phyloP scores from a whole-genome alignment of 2,113 vertebrate species.

The Erinaceus europaeus region DNA sequence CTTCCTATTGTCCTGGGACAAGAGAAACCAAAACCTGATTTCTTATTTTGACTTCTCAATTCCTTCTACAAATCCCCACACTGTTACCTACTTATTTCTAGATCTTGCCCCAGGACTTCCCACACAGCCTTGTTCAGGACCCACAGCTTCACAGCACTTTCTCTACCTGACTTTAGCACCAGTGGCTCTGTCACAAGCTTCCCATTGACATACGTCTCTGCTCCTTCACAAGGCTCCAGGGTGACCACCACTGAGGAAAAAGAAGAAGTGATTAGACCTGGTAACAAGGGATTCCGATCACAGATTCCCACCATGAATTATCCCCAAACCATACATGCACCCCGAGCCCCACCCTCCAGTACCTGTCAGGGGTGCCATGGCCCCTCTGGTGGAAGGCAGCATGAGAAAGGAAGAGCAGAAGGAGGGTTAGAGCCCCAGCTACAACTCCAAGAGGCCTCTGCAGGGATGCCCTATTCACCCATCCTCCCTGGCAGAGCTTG shows the following conservation, averaged over 20 bases:
- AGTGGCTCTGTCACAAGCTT: slow-evolving; percentile 86
- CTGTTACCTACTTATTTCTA: background rate
- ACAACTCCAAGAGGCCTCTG: slow-evolving; percentile 8
- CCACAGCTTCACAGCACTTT: too few species aligned
- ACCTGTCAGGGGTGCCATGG: slow-evolving; percentile 68
- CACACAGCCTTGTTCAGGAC: background rate
- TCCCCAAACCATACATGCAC: slow-evolving; percentile 39
- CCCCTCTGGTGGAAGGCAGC: slow-evolving; percentile 73
- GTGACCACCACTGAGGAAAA: slow-evolving; percentile 84
- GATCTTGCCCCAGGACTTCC: background rate
- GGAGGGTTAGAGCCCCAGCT: slow-evolving; percentile 58
- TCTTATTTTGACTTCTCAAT: background rate
- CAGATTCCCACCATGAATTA: slow-evolving; percentile 26
- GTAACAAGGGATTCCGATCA: background rate
- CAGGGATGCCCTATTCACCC: background rate
- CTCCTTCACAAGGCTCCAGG: slow-evolving; percentile 87
- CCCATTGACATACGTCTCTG: slow-evolving; percentile 91
- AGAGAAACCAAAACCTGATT: background rate
- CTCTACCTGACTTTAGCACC: slow-evolving; percentile 87
- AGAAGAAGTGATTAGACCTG: background rate
- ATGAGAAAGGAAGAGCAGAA: slow-evolving; percentile 60
- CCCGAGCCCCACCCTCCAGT: slow-evolving; percentile 46
- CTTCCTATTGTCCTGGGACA: background rate
- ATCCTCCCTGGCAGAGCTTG: background rate
- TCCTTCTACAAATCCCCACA: background rate